phyloP scores from a whole-genome alignment of 2,888 invertebrate species.

The Chrysomela aeneicollis region DNA sequence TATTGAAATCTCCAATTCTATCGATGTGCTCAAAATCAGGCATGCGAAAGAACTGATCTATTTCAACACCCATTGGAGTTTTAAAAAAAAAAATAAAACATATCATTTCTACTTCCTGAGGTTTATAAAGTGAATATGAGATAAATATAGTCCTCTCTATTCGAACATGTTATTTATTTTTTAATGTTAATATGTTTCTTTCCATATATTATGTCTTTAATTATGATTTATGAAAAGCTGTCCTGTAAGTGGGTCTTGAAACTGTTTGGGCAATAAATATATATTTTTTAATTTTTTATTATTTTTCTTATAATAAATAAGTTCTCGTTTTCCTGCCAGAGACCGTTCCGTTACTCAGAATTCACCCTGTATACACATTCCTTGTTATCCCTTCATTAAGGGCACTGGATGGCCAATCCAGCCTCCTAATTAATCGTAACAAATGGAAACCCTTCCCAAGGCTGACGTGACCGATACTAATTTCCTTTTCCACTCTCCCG shows the following conservation, averaged over 20 bases:
- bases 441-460: neutral
- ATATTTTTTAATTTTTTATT: too few species aligned
- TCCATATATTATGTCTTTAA: slow-evolving; percentile 1
- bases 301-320: too few species aligned
- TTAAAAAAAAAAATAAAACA: slow-evolving; percentile 9
- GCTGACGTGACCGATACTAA: neutral
- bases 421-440: neutral
- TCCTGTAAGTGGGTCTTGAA: too few species aligned
- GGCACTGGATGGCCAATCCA: neutral
- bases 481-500: neutral
- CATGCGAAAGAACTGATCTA: neutral
- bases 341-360: too few species aligned
- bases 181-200: slow-evolving; percentile 1
- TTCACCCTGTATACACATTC: neutral
- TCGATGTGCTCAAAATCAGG: slow-evolving; percentile 10
- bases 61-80: slow-evolving; percentile 6
- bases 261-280: too few species aligned
- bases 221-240: neutral
- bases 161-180: slow-evolving; percentile 6
- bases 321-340: too few species aligned
- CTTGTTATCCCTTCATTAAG: neutral
- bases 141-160: neutral
- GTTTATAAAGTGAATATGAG: slow-evolving; percentile 7
- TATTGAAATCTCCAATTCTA: slow-evolving; percentile 6
- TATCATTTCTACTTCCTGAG: neutral